Percentiles rank a stretch among this genome's conserved stretches.
Evolutionary conservation across 2,888 invertebrate species (phyloP).

Genomic region (Lysandra bellargus): DNA sequence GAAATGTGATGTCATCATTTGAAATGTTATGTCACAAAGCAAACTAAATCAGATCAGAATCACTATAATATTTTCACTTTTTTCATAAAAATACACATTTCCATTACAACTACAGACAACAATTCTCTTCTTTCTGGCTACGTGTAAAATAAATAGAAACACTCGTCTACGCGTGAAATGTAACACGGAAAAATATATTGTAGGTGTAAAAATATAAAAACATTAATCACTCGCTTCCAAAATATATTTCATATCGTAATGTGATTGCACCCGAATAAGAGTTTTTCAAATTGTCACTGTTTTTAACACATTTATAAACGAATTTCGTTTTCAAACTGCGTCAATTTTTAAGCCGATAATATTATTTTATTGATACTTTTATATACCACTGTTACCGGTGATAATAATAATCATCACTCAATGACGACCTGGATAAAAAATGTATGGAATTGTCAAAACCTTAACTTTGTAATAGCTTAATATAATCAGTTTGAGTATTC

Average conservation of each 20-base stretch:
- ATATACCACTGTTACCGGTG: background rate
- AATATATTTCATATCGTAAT: constrained; percentile 16
- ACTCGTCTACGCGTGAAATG: background rate
- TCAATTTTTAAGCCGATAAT: constrained; percentile 5
- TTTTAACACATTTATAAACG: constrained; percentile 12
- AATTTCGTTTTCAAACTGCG: background rate
- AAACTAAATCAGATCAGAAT: too few species aligned
- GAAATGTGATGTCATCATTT: too few species aligned
- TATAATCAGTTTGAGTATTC: too few species aligned
- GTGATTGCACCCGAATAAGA: background rate
- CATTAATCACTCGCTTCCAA: constrained; percentile 1
- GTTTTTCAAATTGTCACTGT: constrained; percentile 14
- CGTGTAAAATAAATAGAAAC: background rate
- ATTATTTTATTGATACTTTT: background rate
- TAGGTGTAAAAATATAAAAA: constrained; percentile 1
- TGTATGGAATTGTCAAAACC: background rate
- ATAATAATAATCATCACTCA: background rate
- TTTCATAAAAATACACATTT: too few species aligned
- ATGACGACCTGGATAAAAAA: background rate
- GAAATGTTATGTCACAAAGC: too few species aligned
- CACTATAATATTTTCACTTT: too few species aligned
- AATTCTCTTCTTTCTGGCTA: too few species aligned
- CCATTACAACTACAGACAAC: too few species aligned
- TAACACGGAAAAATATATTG: background rate
- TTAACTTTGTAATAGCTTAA: too few species aligned